These are phyloP conservation scores for Coptodon bakossiorum DNA, from an alignment of 2,113 vertebrate species.

Conservation along the genomic window DNA sequence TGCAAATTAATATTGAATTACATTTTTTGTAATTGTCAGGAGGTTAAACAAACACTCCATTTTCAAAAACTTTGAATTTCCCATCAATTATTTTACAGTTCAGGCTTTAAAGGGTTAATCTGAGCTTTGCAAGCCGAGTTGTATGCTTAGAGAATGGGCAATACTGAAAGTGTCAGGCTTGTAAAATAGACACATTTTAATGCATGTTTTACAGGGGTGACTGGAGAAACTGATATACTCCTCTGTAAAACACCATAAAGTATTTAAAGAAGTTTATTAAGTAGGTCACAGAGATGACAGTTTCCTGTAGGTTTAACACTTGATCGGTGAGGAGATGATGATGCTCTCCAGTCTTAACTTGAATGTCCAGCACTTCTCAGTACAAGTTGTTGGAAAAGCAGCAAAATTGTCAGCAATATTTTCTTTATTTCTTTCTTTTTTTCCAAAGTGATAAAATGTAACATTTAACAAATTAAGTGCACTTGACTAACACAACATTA, in stretches of 20 bases:
- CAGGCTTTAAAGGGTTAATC: background rate
- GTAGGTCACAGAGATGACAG: background rate
- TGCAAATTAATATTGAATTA: background rate
- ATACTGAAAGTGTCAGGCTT: background rate
- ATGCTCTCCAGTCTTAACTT: background rate
- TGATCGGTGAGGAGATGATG: background rate
- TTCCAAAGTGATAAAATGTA: background rate
- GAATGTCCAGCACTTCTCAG: background rate
- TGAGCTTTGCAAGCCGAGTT: background rate
- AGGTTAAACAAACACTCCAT: background rate
- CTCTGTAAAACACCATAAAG: background rate
- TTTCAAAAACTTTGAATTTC: background rate
- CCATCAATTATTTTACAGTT: rapidly evolving
- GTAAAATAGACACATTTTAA: background rate
- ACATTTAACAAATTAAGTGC: background rate
- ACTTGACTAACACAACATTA: background rate
- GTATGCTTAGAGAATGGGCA: background rate
- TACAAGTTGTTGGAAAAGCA: background rate
- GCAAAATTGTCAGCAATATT: background rate
- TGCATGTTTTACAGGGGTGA: background rate
- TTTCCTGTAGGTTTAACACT: background rate
- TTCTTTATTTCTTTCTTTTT: background rate
- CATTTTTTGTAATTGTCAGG: background rate
- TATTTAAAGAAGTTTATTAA: background rate
- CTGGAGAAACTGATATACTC: background rate